A percentile compares a stretch with the other conserved stretches of the same genome.
These are phyloP conservation scores for Drosophila bipectinata DNA, from an alignment of 1,140 invertebrate species.

Conservation along the genomic window DNA sequence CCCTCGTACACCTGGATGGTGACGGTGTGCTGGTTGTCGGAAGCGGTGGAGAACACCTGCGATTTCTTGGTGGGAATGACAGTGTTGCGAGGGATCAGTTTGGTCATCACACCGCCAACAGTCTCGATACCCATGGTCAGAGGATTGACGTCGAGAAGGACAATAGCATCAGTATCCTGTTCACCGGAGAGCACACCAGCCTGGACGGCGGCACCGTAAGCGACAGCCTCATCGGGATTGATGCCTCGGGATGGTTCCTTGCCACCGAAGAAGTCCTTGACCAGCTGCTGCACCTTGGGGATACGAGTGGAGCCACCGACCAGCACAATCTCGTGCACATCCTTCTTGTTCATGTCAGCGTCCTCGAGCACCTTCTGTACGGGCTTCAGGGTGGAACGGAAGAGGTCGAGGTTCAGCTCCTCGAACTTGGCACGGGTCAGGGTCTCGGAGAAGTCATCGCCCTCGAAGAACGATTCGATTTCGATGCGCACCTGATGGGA, in stretches of 20 bases:
- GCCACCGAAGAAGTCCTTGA: slow-evolving; percentile 99
- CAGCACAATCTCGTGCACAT: slow-evolving; percentile 99
- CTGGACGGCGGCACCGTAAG: slow-evolving; percentile 99
- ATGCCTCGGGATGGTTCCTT: slow-evolving; percentile 99
- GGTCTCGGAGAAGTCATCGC: slow-evolving; percentile 99
- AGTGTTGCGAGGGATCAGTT: slow-evolving; percentile 98
- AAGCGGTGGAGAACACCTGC: slow-evolving; percentile 99
- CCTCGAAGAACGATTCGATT: slow-evolving; percentile 99
- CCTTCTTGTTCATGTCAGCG: slow-evolving; percentile 99
- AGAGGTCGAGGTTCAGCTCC: slow-evolving; percentile 99
- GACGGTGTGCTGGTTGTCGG: slow-evolving; percentile 99
- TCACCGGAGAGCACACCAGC: slow-evolving; percentile 95
- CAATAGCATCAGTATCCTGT: slow-evolving; percentile 98
- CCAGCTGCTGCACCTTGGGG: slow-evolving; percentile 99
- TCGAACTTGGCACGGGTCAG: slow-evolving; percentile 99
- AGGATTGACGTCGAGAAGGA: slow-evolving; percentile 98
- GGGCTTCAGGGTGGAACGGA: slow-evolving; percentile 98
- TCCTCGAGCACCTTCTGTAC: slow-evolving; percentile 99
- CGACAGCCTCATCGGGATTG: slow-evolving; percentile 99
- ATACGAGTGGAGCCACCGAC: slow-evolving; percentile 99
- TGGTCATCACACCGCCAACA: slow-evolving; percentile 99
- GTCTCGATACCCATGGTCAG: slow-evolving; percentile 99
- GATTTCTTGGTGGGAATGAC: slow-evolving; percentile 99
- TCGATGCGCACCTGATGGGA: slow-evolving; percentile 99
- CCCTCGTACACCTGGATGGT: slow-evolving; percentile 99